Evolutionary conservation across 2,888 invertebrate genomes (phyloP).

Genomic region (Sinodicranocentrus sp.): DNA sequence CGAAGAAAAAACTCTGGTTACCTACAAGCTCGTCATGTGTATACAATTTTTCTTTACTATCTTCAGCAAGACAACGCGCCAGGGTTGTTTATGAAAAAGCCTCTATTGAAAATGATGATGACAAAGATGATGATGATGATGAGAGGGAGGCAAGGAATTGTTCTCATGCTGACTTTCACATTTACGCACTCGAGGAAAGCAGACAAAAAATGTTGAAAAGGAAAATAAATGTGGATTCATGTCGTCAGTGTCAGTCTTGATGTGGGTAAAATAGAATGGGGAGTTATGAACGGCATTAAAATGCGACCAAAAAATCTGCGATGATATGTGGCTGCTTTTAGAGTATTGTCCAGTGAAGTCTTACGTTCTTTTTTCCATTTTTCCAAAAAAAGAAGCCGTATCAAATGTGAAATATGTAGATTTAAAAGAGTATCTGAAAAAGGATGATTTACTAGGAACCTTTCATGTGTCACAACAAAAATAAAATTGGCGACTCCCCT

Average conservation of each 20-base stretch:
- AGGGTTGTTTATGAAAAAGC: background rate
- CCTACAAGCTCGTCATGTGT: background rate
- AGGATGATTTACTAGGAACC: background rate
- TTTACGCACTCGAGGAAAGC: no score
- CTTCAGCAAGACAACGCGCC: background rate
- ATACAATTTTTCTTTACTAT: background rate
- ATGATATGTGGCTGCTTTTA: background rate
- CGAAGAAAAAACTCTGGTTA: no score
- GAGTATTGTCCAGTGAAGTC: no score
- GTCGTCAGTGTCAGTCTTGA: constrained; percentile 26
- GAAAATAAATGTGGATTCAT: constrained; percentile 33
- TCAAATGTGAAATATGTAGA: constrained; percentile 10
- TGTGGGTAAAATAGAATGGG: constrained; percentile 23
- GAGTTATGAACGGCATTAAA: background rate
- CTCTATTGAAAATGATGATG: constrained; percentile 13
- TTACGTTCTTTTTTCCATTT: no score
- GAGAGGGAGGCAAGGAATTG: background rate
- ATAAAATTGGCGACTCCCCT: background rate
- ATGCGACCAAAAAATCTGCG: background rate
- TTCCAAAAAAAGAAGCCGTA: background rate
- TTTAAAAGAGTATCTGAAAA: no score
- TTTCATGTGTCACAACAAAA: background rate
- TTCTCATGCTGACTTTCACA: constrained; percentile 22
- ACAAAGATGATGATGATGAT: background rate
- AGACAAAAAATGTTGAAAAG: constrained; percentile 16